A percentile compares a stretch with the other conserved stretches of the same genome.
Conservation (phyloP, 2,797 vertebrate genomes). For the Alca torda region DNA sequence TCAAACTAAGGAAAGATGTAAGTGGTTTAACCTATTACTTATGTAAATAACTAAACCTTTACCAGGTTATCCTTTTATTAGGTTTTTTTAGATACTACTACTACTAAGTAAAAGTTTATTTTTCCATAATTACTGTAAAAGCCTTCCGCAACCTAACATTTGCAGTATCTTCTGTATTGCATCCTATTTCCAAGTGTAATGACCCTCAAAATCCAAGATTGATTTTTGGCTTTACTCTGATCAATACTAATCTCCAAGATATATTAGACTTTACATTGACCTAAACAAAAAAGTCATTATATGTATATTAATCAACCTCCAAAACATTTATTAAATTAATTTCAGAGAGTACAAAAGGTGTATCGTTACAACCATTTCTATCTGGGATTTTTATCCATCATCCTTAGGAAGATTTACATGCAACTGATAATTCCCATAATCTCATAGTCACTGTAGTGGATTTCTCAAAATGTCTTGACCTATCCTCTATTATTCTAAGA, state of each 20-base stretch:
- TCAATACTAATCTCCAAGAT: slow-evolving; percentile 71
- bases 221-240: slow-evolving; percentile 60
- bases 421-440: slow-evolving; percentile 32
- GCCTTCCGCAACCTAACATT: background rate
- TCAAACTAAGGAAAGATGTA: background rate
- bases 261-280: slow-evolving; percentile 65
- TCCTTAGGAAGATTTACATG: slow-evolving; percentile 17
- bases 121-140: background rate
- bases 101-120: background rate
- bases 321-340: slow-evolving; percentile 60
- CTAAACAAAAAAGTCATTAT: slow-evolving; percentile 58
- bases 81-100: background rate
- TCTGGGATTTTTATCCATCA: slow-evolving; percentile 24
- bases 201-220: slow-evolving; percentile 66
- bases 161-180: slow-evolving; percentile 13
- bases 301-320: slow-evolving; percentile 47
- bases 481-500: background rate
- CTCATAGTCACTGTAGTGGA: background rate
- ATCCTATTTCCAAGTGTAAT: slow-evolving; percentile 66
- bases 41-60: background rate
- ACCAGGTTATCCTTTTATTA: background rate
- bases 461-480: background rate
- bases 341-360: slow-evolving; percentile 33
- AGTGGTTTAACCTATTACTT: background rate
- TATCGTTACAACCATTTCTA: background rate